Evolutionary conservation across 1,140 invertebrate genomes (phyloP).

Genomic region (Pseudomyrmex cubaensis): DNA sequence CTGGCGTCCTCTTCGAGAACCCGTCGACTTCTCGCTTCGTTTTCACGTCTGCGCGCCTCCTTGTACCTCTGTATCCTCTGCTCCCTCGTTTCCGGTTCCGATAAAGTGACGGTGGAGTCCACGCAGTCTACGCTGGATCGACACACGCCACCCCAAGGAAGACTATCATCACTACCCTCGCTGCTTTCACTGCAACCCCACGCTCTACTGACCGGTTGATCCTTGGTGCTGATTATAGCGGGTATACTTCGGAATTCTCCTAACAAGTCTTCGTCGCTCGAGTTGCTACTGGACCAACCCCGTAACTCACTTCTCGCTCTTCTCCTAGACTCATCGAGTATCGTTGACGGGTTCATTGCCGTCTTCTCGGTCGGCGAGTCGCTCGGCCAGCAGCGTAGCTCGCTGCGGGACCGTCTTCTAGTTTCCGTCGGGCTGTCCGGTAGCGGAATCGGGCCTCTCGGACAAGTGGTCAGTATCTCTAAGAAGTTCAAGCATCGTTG

Average conservation of each 20-base stretch:
- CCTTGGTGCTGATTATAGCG: constrained; percentile 69
- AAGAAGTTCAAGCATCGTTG: constrained; percentile 83
- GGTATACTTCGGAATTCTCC: constrained; percentile 76
- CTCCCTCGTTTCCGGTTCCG: constrained; percentile 79
- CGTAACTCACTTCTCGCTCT: constrained; percentile 81
- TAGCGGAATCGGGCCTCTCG: constrained; percentile 76
- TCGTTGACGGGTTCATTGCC: constrained; percentile 57
- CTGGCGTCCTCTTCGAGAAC: constrained; percentile 82
- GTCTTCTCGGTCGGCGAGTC: constrained; percentile 73
- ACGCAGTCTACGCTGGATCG: constrained; percentile 77
- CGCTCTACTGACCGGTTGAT: constrained; percentile 67
- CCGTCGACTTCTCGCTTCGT: constrained; percentile 79
- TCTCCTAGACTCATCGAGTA: constrained; percentile 72
- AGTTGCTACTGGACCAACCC: constrained; percentile 83
- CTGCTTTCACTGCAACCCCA: constrained; percentile 84
- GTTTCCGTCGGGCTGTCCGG: constrained; percentile 80
- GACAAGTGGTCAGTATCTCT: constrained; percentile 83
- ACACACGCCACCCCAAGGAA: constrained; percentile 78
- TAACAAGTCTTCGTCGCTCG: constrained; percentile 83
- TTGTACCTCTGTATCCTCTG: constrained; percentile 83
- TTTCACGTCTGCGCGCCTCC: constrained; percentile 81
- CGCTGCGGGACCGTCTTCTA: constrained; percentile 81
- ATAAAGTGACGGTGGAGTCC: constrained; percentile 67
- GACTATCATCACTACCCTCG: constrained; percentile 84
- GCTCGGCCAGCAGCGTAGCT: constrained; percentile 80